Evolutionary conservation across 2,888 invertebrate genomes (phyloP).

Genomic region (Sylvicola cinctus): DNA sequence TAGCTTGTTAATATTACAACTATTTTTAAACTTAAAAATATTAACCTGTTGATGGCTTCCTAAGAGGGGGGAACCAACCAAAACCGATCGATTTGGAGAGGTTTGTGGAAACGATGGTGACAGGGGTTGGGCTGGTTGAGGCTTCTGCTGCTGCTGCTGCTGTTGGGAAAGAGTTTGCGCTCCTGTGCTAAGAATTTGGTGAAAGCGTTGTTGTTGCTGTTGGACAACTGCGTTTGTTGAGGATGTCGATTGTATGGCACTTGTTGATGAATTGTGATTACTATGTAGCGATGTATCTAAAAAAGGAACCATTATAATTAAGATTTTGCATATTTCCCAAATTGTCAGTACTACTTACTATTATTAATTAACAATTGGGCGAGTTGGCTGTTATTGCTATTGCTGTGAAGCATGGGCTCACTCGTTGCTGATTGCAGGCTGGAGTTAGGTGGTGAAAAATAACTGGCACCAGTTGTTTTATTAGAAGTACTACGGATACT

Average conservation of each 20-base stretch:
- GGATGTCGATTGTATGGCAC: slow-evolving; percentile 14
- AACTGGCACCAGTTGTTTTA: not conserved
- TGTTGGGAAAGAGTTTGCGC: slow-evolving; percentile 5
- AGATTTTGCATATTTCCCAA: too few species aligned
- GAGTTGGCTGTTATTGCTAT: slow-evolving; percentile 55
- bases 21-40: too few species aligned
- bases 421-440: slow-evolving; percentile 52
- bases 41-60: too few species aligned
- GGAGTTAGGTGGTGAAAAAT: slow-evolving; percentile 22
- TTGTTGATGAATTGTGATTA: slow-evolving; percentile 15
- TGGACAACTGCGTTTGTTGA: slow-evolving; percentile 1
- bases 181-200: slow-evolving; percentile 6
- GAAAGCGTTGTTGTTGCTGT: slow-evolving; percentile 8
- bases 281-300: too few species aligned
- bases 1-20: too few species aligned
- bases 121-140: slow-evolving; percentile 6
- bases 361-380: slow-evolving; percentile 54
- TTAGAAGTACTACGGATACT: slow-evolving; percentile 21
- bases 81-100: too few species aligned
- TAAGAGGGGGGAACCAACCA: too few species aligned
- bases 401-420: slow-evolving; percentile 55
- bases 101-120: too few species aligned
- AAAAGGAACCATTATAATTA: too few species aligned
- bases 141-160: slow-evolving; percentile 12
- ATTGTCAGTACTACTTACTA: slow-evolving; percentile 7